These are phyloP conservation scores for Steatornis caripensis DNA, from an alignment of 2,113 vertebrate species.

Conservation along the genomic window DNA sequence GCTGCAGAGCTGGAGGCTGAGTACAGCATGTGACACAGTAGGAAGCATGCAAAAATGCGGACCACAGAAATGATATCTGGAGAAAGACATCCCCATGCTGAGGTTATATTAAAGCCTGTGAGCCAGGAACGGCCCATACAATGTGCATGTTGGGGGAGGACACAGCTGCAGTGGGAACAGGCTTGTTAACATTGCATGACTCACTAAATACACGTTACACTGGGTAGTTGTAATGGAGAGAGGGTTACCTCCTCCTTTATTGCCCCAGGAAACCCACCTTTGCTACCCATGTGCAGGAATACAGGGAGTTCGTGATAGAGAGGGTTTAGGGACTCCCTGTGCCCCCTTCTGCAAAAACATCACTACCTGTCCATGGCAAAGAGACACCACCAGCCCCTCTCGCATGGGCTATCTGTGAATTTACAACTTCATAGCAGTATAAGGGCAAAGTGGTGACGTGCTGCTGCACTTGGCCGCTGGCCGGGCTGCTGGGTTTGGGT, in stretches of 20 bases:
- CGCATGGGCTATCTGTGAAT: rapidly evolving
- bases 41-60: not conserved
- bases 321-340: not conserved
- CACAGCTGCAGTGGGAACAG: not conserved
- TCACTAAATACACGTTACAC: not conserved
- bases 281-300: not conserved
- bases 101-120: not conserved
- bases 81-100: not conserved
- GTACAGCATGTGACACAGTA: not conserved
- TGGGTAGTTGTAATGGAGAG: not conserved
- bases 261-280: not conserved
- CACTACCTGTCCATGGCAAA: not conserved
- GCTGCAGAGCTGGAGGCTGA: not conserved
- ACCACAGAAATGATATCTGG: not conserved
- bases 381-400: not conserved
- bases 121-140: not conserved
- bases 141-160: not conserved
- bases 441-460: not conserved
- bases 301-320: not conserved
- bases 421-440: not conserved
- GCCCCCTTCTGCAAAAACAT: not conserved
- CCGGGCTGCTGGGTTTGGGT: not conserved
- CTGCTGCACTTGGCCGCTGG: not conserved
- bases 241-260: not conserved
- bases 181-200: not conserved